Evolutionary conservation across 2,113 vertebrate species (phyloP), one percentile per base, ranked within the genome.

Genomic region (Grallaria varia): DNA sequence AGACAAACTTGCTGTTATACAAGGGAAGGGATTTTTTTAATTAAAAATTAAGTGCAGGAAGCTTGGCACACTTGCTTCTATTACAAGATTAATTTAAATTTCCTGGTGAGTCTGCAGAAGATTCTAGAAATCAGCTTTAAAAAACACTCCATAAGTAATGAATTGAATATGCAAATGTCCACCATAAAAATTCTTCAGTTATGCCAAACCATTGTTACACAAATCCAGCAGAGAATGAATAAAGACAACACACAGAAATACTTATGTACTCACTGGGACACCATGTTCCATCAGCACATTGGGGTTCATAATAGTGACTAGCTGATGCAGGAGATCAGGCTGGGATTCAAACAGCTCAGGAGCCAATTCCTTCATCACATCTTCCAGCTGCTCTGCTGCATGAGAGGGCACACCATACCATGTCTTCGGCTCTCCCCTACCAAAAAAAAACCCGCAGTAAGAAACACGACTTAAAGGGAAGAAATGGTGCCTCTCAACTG

Each of bases 301-400:
- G 62, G 99, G 99, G 96, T 99, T 99, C 99, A 99, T 99, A 96
- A 99, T 99, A 97, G 99, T 99, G 95, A 99, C 99, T 66, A 99
- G 97, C 63, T 99, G 99, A 94, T 99, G 99, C 49, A 99, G 98
- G 27, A 99, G 99, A 93, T 99, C 99, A 42, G 99, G 99, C 94
- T 99, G 99, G 9, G 99, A 99, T 95, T 99, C 99, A 96, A 99
- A 99, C 6, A 99, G 97, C 93, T 99, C 99, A 14, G 99, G 99
- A 50, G 99, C 99, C 90, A 99, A 80, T 84, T 99, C 99, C 94
- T 99, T 99, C 99, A 99, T 99, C 42, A 99, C 99, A 8, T 99
- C 98, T 91, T 99, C 99, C 53, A 99, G 98, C 83, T 99, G 98
- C 96, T 99, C 99, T 25, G 99, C 99, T 8, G 99, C 99, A 31